Evolutionary conservation across 2,797 vertebrate species (phyloP).

Genomic region (Threskiornis aethiopicus): DNA sequence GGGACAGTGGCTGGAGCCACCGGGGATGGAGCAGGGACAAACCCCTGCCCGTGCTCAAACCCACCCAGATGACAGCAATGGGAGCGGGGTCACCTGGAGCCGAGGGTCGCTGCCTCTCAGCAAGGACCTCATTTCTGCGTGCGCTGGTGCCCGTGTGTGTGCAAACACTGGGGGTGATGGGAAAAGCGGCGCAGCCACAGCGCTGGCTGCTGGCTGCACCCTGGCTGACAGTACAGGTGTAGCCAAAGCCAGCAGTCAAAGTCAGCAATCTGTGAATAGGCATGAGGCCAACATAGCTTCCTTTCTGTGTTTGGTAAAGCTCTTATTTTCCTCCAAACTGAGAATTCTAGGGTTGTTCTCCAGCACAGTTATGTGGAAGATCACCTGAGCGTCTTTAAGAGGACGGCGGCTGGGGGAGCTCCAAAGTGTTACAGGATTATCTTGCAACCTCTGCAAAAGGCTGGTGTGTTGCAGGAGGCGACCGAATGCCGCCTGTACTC

Average conservation of each 20-base stretch:
- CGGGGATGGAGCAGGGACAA: background rate
- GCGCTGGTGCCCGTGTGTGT: background rate
- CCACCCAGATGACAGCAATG: rapidly evolving
- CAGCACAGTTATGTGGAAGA: background rate
- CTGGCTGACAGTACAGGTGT: background rate
- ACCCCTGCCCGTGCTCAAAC: background rate
- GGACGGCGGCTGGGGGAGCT: rapidly evolving
- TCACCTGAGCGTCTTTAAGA: background rate
- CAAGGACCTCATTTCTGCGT: background rate
- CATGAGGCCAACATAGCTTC: background rate
- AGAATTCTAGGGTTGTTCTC: background rate
- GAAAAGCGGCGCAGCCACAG: background rate
- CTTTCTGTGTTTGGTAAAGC: background rate
- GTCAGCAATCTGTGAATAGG: background rate
- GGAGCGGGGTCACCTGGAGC: background rate
- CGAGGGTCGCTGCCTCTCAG: rapidly evolving
- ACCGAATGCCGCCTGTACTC: background rate
- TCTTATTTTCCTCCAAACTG: background rate
- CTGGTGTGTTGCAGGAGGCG: background rate
- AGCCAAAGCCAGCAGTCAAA: background rate
- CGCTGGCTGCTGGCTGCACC: background rate
- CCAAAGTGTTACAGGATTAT: background rate
- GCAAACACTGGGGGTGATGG: background rate
- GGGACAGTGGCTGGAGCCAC: background rate
- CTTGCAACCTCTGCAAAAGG: background rate